Evolutionary conservation across 2,113 vertebrate genomes (phyloP), one percentile per base, ranked within the genome.

Genomic region (Coryphaenoides rupestris): DNA sequence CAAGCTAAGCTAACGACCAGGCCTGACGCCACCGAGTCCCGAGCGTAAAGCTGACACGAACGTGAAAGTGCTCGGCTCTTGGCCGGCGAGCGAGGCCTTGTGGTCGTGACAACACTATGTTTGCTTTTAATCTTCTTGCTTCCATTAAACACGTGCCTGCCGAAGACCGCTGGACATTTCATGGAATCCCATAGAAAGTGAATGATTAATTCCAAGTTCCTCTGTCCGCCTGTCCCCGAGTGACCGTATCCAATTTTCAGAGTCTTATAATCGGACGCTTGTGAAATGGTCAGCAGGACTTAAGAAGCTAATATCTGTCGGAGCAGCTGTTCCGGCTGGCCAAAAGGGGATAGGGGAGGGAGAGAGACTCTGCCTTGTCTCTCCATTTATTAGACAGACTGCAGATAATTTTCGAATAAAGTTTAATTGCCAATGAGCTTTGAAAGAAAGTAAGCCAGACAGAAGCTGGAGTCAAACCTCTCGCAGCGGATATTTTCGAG

Each of bases 101-200:
- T 40, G 33, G 5, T 40, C 83, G 77, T 90, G 86, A 90, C 83
- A 85, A 81, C 87, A 84, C 84, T 86, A 79, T 87, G 87, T 86
- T 89, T 89, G 80, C 82, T 87, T 90, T 90, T 90, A 90, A 92
- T 91, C 89, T 86, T 79, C 89, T 88, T 90, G 90, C 33, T 79
- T 82, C 78, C 82, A 86, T 76, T 73, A 69, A 73, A 73, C 55
- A 79, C 80, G 53, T 68, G 76, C 72, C 79, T 73, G 84, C 84
- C 63, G 82, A 77, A 77, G 68, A 74, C 64, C 68, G 74, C 74
- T 61, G 70, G 72, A 69, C 82, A 79, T 76, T 85, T 84, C 82
- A 83, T 84, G 5, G 88, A 90, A 88, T 87, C 74, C 73, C 73
- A 79, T 81, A 82, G 65, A 89, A 90, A 90, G 13, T 88, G 72